Evolutionary conservation across 2,888 invertebrate species (phyloP), one percentile per base, ranked within the genome.

Genomic region (Cryptocephalus moraei): DNA sequence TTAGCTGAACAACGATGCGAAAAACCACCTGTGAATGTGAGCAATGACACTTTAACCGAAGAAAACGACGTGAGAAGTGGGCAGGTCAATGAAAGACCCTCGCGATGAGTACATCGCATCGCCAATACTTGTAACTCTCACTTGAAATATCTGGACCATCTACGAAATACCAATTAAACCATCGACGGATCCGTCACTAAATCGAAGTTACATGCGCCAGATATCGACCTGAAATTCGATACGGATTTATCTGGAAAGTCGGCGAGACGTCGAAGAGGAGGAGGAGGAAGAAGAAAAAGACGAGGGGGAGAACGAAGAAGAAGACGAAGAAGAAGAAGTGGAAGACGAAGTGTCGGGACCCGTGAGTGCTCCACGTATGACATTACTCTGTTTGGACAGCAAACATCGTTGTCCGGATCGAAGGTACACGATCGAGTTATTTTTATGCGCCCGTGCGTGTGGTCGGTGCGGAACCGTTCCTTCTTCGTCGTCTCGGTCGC

Each of bases 331-430:
- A 12, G 33, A 44, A 47, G 50, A 38, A 45, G 45, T 33, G 42
- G 40, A 48, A 41, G 32, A 46, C 47, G 49, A 43, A 46, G 47
- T 49, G 32, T 22, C 22, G 22, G 22, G 22, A 22, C 22, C n/a
- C 49, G 51, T 49, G 50, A 53, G 52, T 49, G 49, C 51, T 53
- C 55, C 56, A 53, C 56, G 55, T 55, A 57, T 62, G 63, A 62
- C 62, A 63, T 63, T 63, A 62, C 58, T 63, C 60, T 63, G 60
- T 60, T 62, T 59, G 58, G 62, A 63, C 62, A 62, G 61, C 54
- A 60, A 59, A 63, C 63, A 61, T 59, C 61, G 59, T 62, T 60
- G 62, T 62, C 60, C 59, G 58, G 57, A 57, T 54, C 55, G 54
- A 51, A 54, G 55, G 53, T 56, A 59, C 62, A 63, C 56, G 55